Conservation (phyloP, 2,888 invertebrate species). For the Heterodera filipjevi region DNA sequence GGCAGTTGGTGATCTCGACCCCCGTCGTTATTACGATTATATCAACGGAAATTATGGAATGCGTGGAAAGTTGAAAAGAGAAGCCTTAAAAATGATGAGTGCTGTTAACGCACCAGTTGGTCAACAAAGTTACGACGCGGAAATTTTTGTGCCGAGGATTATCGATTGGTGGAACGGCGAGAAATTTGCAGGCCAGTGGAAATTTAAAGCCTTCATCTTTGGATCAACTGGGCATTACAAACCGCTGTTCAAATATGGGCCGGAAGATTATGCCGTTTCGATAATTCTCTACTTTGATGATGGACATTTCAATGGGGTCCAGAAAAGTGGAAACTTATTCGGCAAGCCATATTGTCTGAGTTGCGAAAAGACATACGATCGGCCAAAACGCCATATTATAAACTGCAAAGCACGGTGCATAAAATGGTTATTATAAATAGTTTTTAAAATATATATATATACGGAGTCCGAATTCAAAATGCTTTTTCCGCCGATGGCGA, state of each 20-base stretch:
- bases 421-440: no score
- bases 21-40: background rate
- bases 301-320: background rate
- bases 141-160: background rate
- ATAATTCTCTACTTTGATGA: conserved; percentile 13
- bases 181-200: background rate
- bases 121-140: background rate
- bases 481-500: background rate
- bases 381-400: background rate
- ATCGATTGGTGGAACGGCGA: conserved; percentile 6
- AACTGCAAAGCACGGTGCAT: conserved; percentile 10
- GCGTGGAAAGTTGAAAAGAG: background rate
- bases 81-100: background rate
- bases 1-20: background rate
- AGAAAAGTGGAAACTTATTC: conserved; percentile 10
- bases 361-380: conserved; percentile 14
- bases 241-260: conserved; percentile 9
- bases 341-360: conserved; percentile 7
- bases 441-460: no score
- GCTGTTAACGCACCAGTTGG: background rate
- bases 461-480: background rate
- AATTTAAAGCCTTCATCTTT: conserved; percentile 14
- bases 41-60: background rate
- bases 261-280: background rate
- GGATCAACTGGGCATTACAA: conserved; percentile 2